Evolutionary conservation across 2,888 invertebrate species (phyloP).

Genomic region (Camponotus fellah): DNA sequence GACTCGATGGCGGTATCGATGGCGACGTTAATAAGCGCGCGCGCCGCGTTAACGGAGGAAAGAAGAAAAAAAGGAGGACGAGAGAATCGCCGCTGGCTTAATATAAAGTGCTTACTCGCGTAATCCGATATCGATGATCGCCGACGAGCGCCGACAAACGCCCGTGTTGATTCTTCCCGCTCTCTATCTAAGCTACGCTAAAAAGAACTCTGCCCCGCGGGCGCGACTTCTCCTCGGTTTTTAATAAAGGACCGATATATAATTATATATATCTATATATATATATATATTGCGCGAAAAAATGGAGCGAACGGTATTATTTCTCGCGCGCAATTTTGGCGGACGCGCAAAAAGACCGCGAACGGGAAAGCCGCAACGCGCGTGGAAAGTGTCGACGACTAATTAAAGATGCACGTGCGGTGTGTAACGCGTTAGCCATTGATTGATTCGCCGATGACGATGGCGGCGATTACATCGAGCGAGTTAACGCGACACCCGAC

Average conservation of each 20-base stretch:
- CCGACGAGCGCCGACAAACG: slow-evolving; percentile 52
- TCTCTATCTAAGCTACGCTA: slow-evolving; percentile 53
- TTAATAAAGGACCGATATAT: slow-evolving; percentile 74
- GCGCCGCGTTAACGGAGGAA: neutral
- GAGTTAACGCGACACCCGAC: neutral
- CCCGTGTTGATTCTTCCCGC: slow-evolving; percentile 71
- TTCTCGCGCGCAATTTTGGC: neutral
- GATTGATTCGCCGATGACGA: slow-evolving; percentile 33
- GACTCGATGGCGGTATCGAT: neutral
- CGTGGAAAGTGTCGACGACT: slow-evolving; percentile 41
- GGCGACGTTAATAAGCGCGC: slow-evolving; percentile 45
- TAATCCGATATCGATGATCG: slow-evolving; percentile 82
- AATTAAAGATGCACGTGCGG: slow-evolving; percentile 51
- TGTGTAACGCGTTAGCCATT: slow-evolving; percentile 24
- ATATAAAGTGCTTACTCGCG: slow-evolving; percentile 80
- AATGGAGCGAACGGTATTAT: neutral
- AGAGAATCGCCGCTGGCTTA: slow-evolving; percentile 59
- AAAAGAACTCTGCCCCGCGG: slow-evolving; percentile 71
- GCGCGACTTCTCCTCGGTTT: slow-evolving; percentile 66
- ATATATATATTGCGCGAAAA: slow-evolving; percentile 53
- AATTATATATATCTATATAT: no score
- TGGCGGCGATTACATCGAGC: neutral
- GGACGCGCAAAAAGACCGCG: slow-evolving; percentile 6
- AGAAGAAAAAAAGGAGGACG: slow-evolving; percentile 22
- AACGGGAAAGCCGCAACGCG: slow-evolving; percentile 46